phyloP scores from a whole-genome alignment of 2,797 vertebrate species.

The Rhinella marina region DNA sequence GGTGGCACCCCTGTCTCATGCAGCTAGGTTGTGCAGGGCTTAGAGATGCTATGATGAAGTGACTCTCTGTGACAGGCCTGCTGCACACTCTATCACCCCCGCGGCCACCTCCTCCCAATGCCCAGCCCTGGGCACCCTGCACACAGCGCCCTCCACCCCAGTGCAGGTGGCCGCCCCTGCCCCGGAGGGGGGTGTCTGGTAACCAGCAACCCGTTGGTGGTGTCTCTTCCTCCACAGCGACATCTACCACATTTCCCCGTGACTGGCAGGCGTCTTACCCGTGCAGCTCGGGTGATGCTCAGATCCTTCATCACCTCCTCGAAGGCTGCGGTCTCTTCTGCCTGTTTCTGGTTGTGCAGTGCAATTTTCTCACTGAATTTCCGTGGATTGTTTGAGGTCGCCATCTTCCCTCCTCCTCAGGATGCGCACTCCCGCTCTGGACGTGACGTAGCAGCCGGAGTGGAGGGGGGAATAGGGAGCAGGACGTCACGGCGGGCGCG shows the following conservation, averaged over 20 bases:
- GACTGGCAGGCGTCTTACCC: conserved; percentile 79
- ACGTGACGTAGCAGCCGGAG: conserved; percentile 49
- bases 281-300: conserved; percentile 92
- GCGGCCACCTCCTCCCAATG: neutral
- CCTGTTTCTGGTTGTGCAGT: conserved; percentile 95
- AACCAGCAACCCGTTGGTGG: conserved; percentile 5
- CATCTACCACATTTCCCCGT: neutral
- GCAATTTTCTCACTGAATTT: conserved; percentile 99
- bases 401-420: conserved; percentile 90
- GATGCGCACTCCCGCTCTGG: conserved; percentile 54
- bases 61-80: conserved; percentile 46
- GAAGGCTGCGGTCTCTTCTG: conserved; percentile 95
- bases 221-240: conserved; percentile 19
- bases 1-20: neutral
- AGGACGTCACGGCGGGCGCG: conserved; percentile 47
- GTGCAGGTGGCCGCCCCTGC: conserved; percentile 36
- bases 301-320: conserved; percentile 97
- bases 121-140: neutral
- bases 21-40: neutral
- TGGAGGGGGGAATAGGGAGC: neutral
- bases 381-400: conserved; percentile 98
- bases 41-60: conserved; percentile 30
- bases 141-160: neutral
- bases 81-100: conserved; percentile 13
- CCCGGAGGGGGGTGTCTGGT: conserved; percentile 26